Conservation (phyloP, 2,888 invertebrate genomes). For the Leucozona laternaria region DNA sequence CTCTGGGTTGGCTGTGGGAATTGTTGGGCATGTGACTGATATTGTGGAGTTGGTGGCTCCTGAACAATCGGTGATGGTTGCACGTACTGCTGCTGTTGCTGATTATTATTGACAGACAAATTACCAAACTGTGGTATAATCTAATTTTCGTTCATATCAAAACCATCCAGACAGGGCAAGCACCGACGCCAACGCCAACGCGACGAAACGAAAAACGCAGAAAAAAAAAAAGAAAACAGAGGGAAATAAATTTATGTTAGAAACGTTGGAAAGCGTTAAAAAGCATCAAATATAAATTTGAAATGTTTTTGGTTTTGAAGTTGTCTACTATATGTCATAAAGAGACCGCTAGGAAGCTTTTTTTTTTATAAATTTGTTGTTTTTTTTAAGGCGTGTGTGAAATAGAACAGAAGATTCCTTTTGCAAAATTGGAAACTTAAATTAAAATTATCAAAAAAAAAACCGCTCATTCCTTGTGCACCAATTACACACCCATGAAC, state of each 20-base stretch:
- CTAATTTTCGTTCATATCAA: slow-evolving; percentile 74
- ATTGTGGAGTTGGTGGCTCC: slow-evolving; percentile 82
- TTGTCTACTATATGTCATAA: slow-evolving; percentile 58
- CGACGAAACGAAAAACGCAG: background rate
- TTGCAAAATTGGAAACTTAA: slow-evolving; percentile 39
- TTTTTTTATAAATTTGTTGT: slow-evolving; percentile 1
- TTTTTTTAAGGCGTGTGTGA: slow-evolving; percentile 47
- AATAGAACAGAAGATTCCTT: slow-evolving; percentile 45
- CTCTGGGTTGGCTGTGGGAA: slow-evolving; percentile 82
- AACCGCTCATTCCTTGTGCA: slow-evolving; percentile 42
- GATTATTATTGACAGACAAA: slow-evolving; percentile 80
- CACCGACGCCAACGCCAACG: background rate
- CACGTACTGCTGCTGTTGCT: slow-evolving; percentile 79
- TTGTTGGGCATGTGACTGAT: slow-evolving; percentile 79
- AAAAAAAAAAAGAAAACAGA: slow-evolving; percentile 11
- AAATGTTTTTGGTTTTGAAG: slow-evolving; percentile 47
- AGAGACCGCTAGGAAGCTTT: slow-evolving; percentile 63
- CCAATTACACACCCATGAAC: slow-evolving; percentile 42
- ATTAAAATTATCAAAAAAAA: slow-evolving; percentile 20
- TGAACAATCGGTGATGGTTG: slow-evolving; percentile 82
- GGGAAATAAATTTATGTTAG: slow-evolving; percentile 37
- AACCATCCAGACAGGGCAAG: slow-evolving; percentile 31
- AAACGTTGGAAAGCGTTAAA: slow-evolving; percentile 36
- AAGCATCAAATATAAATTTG: slow-evolving; percentile 41
- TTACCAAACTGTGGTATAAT: slow-evolving; percentile 81